These are phyloP conservation scores for Tragelaphus scriptus DNA, from an alignment of 2,113 vertebrate species.

Conservation along the genomic window DNA sequence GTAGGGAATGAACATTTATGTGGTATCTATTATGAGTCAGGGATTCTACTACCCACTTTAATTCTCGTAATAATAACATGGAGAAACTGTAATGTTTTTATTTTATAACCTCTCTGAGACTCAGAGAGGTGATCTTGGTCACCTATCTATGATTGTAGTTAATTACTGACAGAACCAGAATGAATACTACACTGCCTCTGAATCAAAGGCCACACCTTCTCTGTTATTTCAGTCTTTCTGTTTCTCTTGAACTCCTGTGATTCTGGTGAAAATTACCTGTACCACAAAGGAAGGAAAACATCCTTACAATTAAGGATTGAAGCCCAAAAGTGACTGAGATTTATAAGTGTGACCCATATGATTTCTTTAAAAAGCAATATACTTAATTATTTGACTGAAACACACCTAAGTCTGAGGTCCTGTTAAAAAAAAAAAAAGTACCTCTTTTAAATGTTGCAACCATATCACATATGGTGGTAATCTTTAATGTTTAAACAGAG, in stretches of 20 bases:
- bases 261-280: neutral
- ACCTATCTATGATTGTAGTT: neutral
- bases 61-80: neutral
- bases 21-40: neutral
- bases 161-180: neutral
- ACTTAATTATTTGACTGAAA: neutral
- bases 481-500: neutral
- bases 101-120: neutral
- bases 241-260: neutral
- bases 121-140: neutral
- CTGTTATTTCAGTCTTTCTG: neutral
- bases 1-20: neutral
- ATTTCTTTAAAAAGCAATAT: neutral
- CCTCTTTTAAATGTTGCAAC: neutral
- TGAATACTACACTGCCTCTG: fast-evolving
- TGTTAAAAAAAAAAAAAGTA: neutral
- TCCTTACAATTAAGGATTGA: neutral
- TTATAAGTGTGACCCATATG: neutral
- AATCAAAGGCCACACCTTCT: neutral
- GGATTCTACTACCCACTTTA: neutral
- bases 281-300: neutral
- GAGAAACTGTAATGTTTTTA: neutral
- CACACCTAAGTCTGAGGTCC: neutral
- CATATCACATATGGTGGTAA: neutral
- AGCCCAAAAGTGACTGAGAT: neutral